Conservation (phyloP, 2,888 invertebrate species). For the Pomacea canaliculata region DNA sequence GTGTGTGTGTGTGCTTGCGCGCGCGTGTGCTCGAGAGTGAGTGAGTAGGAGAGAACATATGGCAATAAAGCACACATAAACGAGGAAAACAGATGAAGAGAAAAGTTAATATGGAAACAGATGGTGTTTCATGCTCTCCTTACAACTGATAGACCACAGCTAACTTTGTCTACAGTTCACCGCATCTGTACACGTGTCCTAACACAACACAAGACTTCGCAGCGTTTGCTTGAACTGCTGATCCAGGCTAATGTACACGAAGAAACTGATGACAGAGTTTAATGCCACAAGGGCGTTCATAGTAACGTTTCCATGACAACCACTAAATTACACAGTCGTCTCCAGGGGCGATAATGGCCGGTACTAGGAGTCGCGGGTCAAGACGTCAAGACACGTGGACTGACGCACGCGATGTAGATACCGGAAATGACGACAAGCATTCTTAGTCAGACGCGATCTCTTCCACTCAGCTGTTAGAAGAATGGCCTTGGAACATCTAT, state of each 20-base stretch:
- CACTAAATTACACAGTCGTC: neutral
- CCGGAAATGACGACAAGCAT: conserved; percentile 19
- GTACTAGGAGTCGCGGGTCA: conserved; percentile 6
- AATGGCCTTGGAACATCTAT: too few relatives aligned
- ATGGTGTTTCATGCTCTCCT: too few relatives aligned
- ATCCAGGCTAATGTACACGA: conserved; percentile 7
- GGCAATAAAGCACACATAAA: too few relatives aligned
- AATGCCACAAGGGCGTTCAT: neutral
- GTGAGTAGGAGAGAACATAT: too few relatives aligned
- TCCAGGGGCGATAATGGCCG: conserved; percentile 12
- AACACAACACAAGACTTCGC: too few relatives aligned
- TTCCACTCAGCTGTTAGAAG: neutral
- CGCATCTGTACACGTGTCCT: too few relatives aligned
- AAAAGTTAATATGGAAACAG: too few relatives aligned
- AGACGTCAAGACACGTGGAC: conserved; percentile 6
- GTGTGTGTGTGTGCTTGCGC: too few relatives aligned
- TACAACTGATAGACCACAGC: too few relatives aligned
- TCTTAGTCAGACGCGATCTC: conserved; percentile 1
- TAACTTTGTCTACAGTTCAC: too few relatives aligned
- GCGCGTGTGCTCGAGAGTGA: too few relatives aligned
- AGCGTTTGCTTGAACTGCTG: neutral
- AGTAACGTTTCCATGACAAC: neutral
- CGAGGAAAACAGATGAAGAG: too few relatives aligned
- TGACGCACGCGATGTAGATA: conserved; percentile 18
- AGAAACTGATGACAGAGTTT: conserved; percentile 16